Conservation (phyloP, 2,113 vertebrate species). For the Emberiza fucata region DNA sequence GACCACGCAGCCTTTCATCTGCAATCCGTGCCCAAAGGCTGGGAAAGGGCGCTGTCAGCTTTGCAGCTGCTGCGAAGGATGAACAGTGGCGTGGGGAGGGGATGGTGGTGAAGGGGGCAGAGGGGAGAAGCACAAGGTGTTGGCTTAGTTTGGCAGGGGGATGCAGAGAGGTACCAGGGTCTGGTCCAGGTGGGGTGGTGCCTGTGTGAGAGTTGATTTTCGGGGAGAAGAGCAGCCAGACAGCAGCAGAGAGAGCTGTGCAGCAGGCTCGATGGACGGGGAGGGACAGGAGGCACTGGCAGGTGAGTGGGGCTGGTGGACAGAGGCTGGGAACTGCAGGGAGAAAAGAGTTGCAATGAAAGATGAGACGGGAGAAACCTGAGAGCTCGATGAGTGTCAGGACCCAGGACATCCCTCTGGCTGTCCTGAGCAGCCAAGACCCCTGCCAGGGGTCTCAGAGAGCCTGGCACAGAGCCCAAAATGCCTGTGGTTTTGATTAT, state of each 20-base stretch:
- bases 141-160: not conserved
- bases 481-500: too few species aligned
- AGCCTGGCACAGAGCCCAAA: too few species aligned
- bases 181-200: not conserved
- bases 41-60: not conserved
- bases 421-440: too few species aligned
- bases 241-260: not conserved
- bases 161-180: not conserved
- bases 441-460: too few species aligned
- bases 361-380: not conserved
- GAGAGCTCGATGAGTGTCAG: not conserved
- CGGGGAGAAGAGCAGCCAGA: not conserved
- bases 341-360: not conserved
- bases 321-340: not conserved
- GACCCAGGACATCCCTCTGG: too few species aligned
- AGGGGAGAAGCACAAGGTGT: not conserved
- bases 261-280: not conserved
- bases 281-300: not conserved
- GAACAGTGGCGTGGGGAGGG: not conserved
- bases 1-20: rapidly evolving
- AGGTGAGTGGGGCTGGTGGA: not conserved
- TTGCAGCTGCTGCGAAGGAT: not conserved
- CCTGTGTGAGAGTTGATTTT: not conserved
- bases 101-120: not conserved
- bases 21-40: not conserved